These are phyloP conservation scores for Apamea sordens DNA, from an alignment of 2,888 invertebrate species.

Conservation along the genomic window DNA sequence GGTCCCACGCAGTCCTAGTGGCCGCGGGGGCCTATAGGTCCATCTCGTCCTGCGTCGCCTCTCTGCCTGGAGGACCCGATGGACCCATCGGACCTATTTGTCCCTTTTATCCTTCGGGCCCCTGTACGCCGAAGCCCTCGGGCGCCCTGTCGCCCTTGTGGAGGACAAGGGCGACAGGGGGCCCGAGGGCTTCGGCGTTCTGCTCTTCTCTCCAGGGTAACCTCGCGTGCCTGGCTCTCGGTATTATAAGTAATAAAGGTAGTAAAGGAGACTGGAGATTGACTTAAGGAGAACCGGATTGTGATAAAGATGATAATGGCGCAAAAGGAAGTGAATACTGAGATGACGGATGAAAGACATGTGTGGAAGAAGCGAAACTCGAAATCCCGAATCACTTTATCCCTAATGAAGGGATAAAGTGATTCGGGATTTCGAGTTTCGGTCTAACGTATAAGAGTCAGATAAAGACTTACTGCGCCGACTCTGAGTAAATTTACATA, in stretches of 20 bases:
- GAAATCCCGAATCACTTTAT: no score
- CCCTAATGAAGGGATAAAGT: no score
- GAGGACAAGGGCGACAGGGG: no score
- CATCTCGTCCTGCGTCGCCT: conserved; percentile 94
- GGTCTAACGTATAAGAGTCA: no score
- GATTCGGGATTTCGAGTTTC: no score
- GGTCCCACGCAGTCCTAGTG: conserved; percentile 92
- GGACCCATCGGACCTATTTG: conserved; percentile 90
- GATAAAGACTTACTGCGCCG: no score
- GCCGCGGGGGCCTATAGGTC: conserved; percentile 88
- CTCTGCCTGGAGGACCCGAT: conserved; percentile 94
- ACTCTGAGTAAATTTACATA: background rate
- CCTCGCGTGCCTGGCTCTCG: conserved; percentile 92
- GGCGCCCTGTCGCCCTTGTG: conserved; percentile 93
- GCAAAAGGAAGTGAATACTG: background rate
- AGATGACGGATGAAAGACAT: background rate
- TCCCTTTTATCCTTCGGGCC: conserved; percentile 93
- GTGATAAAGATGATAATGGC: background rate
- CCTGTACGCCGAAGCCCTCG: conserved; percentile 94
- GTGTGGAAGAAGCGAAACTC: no score
- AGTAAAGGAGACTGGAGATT: background rate
- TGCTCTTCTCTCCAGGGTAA: conserved; percentile 93
- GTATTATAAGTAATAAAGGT: background rate
- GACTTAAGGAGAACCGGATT: background rate
- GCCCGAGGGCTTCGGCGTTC: conserved; percentile 92